Percentiles rank a stretch among this genome's conserved stretches.
These are phyloP conservation scores for Tetrao urogallus DNA, from an alignment of 2,113 vertebrate genomes.

Conservation along the genomic window DNA sequence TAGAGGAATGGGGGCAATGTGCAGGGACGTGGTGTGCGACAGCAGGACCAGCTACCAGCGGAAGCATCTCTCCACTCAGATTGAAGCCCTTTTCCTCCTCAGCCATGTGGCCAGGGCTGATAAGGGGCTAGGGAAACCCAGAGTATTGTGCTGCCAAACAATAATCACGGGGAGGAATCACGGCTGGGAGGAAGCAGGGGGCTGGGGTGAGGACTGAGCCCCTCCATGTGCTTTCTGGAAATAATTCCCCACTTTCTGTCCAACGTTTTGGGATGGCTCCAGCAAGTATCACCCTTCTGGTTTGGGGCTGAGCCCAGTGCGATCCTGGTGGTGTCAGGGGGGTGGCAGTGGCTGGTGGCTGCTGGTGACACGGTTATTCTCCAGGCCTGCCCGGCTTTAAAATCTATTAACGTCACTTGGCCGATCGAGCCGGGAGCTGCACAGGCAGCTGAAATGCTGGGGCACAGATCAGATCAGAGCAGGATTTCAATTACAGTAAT, in stretches of 20 bases:
- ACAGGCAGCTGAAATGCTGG: slow-evolving; percentile 31
- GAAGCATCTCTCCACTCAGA: not conserved
- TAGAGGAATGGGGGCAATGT: not conserved
- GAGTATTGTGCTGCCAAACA: not conserved
- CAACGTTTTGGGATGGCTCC: not conserved
- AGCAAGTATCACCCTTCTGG: not conserved
- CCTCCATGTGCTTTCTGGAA: not conserved
- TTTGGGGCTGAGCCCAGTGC: not conserved
- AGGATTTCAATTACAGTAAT: slow-evolving; percentile 70
- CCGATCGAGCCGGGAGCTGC: not conserved
- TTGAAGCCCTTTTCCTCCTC: slow-evolving; percentile 50
- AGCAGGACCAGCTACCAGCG: not conserved
- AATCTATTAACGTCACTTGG: slow-evolving; percentile 60
- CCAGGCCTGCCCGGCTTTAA: slow-evolving; percentile 46
- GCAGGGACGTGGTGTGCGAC: not conserved
- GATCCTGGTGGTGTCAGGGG: not conserved
- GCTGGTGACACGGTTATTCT: slow-evolving; percentile 18
- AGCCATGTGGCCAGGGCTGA: not conserved
- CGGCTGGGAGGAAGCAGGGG: accelerated
- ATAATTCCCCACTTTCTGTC: not conserved
- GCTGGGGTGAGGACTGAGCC: not conserved
- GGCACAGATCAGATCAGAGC: slow-evolving; percentile 58
- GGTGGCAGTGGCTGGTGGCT: not conserved
- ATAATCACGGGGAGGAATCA: not conserved
- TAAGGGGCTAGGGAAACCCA: slow-evolving; percentile 23